Conservation (phyloP, 2,113 vertebrate genomes). For the Psammodynastes pulverulentus region DNA sequence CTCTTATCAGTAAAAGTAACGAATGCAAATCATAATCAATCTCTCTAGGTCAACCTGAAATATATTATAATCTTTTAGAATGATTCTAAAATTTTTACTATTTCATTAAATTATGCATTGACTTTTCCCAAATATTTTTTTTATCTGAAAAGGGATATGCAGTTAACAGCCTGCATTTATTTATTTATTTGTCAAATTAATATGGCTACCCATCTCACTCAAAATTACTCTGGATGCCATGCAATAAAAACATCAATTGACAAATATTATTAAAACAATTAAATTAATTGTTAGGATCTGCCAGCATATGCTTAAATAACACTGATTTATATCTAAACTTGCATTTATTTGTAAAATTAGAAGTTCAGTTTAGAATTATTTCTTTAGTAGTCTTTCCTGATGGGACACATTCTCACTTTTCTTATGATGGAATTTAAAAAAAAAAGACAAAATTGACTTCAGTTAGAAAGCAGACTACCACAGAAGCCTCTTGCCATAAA, state of each 20-base stretch:
- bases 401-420: neutral
- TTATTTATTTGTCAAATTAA: neutral
- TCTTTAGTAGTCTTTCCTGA: neutral
- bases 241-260: neutral
- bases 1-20: neutral
- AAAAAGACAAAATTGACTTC: neutral
- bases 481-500: slow-evolving; percentile 3
- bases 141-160: neutral
- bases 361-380: neutral
- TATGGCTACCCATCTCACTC: neutral
- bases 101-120: neutral
- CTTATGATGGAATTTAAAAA: neutral
- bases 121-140: neutral
- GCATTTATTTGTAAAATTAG: neutral
- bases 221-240: neutral
- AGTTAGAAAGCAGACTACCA: neutral
- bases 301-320: neutral
- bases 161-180: neutral
- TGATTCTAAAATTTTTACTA: neutral
- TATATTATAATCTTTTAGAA: neutral
- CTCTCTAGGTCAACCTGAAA: neutral
- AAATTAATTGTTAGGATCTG: neutral
- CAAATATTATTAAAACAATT: neutral
- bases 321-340: neutral
- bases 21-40: neutral